Percentiles rank a stretch among this genome's conserved stretches.
Evolutionary conservation across 2,797 vertebrate genomes (phyloP).

Genomic region (Linurgus olivaceus): DNA sequence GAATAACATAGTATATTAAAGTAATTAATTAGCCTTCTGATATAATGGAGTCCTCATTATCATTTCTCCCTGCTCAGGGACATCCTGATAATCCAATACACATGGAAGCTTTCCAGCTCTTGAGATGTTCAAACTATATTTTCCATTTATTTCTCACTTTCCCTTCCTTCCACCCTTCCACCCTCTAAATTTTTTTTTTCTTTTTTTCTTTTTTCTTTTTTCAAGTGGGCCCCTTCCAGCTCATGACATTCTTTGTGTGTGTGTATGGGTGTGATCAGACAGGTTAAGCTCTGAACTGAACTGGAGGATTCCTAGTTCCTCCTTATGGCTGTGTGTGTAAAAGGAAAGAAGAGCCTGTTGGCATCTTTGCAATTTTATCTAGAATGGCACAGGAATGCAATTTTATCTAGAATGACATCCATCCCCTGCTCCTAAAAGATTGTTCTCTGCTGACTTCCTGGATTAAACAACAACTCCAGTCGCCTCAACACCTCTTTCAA

Average conservation of each 20-base stretch:
- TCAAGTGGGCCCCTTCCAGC: not conserved
- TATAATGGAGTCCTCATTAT: no score
- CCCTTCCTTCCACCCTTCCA: fast-evolving
- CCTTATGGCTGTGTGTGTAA: fast-evolving
- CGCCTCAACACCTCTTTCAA: not conserved
- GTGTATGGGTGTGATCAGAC: not conserved
- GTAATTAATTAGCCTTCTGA: no score
- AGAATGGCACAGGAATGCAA: no score
- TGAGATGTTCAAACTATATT: not conserved
- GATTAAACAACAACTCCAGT: not conserved
- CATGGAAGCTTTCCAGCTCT: not conserved
- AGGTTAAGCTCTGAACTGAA: not conserved
- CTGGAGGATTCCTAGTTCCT: not conserved
- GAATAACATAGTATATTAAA: no score
- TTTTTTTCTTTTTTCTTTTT: not conserved
- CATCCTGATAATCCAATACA: no score
- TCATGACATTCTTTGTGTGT: not conserved
- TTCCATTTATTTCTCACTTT: not conserved
- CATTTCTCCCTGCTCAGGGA: no score
- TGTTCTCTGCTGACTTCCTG: not conserved
- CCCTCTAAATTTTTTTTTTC: not conserved
- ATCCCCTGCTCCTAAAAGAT: not conserved
- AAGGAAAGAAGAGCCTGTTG: not conserved
- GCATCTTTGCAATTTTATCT: not conserved
- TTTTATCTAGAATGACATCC: not conserved